phyloP scores from a whole-genome alignment of 2,113 vertebrate genomes.

The Protobothrops flavoviridis region DNA sequence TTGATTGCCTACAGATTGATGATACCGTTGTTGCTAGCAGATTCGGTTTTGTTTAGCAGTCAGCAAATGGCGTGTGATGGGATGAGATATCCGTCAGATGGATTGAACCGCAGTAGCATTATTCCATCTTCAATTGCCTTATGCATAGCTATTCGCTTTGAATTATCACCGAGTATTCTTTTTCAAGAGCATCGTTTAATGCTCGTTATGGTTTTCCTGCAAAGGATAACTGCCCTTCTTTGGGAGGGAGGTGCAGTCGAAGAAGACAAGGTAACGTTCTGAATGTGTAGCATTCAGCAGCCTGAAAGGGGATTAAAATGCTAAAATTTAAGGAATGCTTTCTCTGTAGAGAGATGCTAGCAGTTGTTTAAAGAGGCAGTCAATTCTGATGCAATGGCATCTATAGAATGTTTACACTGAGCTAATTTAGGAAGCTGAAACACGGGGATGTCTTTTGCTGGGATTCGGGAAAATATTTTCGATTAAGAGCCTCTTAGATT shows the following conservation, averaged over 20 bases:
- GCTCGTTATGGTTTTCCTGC: neutral
- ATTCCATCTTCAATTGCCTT: conserved; percentile 24
- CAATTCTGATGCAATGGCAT: neutral
- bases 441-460: neutral
- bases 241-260: neutral
- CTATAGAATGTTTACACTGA: neutral
- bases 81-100: conserved; percentile 3
- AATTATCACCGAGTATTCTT: conserved; percentile 1
- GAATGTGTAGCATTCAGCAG: neutral
- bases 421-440: neutral
- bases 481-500: neutral
- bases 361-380: neutral
- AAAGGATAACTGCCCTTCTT: conserved; percentile 1
- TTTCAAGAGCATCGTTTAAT: conserved; percentile 14
- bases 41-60: conserved; percentile 7
- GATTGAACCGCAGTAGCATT: conserved; percentile 7
- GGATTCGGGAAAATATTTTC: neutral
- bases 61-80: neutral
- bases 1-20: conserved; percentile 3
- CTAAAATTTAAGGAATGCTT: neutral
- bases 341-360: too few species aligned
- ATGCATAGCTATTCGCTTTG: conserved; percentile 7
- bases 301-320: neutral
- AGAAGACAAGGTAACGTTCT: neutral
- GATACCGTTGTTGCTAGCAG: neutral